Base-by-base conservation (phyloP, 2,113 vertebrate species). In the Thymallus thymallus region DNA sequence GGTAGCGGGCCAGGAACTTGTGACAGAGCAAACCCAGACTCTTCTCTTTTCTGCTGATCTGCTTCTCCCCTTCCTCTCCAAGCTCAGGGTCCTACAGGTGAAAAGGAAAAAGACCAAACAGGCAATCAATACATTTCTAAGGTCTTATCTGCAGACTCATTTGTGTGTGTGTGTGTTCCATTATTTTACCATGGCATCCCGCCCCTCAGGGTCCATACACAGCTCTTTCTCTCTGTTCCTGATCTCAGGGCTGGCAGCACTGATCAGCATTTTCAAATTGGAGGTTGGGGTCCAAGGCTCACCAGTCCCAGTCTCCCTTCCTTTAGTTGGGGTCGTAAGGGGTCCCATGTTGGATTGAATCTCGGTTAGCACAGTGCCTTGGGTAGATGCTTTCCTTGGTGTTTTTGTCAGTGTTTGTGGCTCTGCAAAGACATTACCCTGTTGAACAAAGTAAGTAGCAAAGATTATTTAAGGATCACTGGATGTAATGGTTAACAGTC, bases 231-330 rank as follows among this genome's bases (percentile, higher is more conserved):
- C 97, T 71, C 96, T 87, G 91, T 92, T 96, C 84, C 97, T 91
- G 75, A 99, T 98, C 88, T 99, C 98, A 0, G 96, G 96, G 86
- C 96, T 99, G 22, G 96, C 97, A 0, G 96, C 98, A 2, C 94
- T 99, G 74, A 98, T 96, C 45, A 99, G 94, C 92, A 99, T 97
- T 85, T 98, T 99, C 1, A 99, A 89, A 89, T 99, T 99, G 23
- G 96, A 96, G 0, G 96, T 99, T 0, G 98, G 97, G 0, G 97
- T 99, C 97, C 97, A 99, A 45, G 98, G 97, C 18, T 99, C 98
- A 1, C 90, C 93, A 2, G 90, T 88, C 18, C 87, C 75, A 0
- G 9, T 74, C 61, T 96, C 94, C 46, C 88, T 88, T 24, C 91
- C 92, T 62, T 98, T 98, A 66, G 96, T 95, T 1, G 97, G 96